These are phyloP conservation scores for Pica pica DNA, from an alignment of 2,113 vertebrate species.

Conservation along the genomic window DNA sequence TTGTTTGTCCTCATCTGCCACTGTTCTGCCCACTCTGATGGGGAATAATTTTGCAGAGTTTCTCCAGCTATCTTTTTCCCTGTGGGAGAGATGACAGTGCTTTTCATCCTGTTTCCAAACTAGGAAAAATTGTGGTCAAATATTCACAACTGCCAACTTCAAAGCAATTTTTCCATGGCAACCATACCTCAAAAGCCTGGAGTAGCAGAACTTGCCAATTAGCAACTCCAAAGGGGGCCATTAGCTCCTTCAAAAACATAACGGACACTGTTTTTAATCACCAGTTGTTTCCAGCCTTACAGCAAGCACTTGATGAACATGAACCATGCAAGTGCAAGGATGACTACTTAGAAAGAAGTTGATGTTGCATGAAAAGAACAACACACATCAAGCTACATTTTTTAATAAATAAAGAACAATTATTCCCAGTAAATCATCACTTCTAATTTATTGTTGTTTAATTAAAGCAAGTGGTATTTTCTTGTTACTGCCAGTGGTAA, in stretches of 20 bases:
- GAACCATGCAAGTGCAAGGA: background rate
- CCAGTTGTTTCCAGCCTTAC: conserved; percentile 70
- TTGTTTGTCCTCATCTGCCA: conserved; percentile 2
- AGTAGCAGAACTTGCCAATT: conserved; percentile 84
- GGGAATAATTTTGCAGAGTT: conserved; percentile 40
- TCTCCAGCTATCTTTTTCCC: conserved; percentile 52
- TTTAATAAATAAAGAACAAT: conserved; percentile 56
- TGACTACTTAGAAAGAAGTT: conserved; percentile 29
- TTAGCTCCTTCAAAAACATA: conserved; percentile 78
- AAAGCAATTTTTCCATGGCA: conserved; percentile 82
- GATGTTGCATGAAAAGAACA: conserved; percentile 51
- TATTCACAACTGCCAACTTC: conserved; percentile 80
- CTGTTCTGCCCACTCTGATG: conserved; percentile 1
- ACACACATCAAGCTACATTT: background rate
- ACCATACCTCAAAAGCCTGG: conserved; percentile 76
- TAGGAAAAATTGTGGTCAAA: conserved; percentile 71
- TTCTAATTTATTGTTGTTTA: conserved; percentile 43
- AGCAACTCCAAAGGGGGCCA: conserved; percentile 80
- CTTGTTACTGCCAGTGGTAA: background rate
- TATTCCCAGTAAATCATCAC: conserved; percentile 10
- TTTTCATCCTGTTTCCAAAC: conserved; percentile 62
- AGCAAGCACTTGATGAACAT: background rate
- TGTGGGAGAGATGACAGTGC: conserved; percentile 65
- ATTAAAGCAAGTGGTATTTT: conserved; percentile 22
- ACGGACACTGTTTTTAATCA: conserved; percentile 68